phyloP scores from a whole-genome alignment of 2,888 invertebrate genomes.

The Amiota minor region DNA sequence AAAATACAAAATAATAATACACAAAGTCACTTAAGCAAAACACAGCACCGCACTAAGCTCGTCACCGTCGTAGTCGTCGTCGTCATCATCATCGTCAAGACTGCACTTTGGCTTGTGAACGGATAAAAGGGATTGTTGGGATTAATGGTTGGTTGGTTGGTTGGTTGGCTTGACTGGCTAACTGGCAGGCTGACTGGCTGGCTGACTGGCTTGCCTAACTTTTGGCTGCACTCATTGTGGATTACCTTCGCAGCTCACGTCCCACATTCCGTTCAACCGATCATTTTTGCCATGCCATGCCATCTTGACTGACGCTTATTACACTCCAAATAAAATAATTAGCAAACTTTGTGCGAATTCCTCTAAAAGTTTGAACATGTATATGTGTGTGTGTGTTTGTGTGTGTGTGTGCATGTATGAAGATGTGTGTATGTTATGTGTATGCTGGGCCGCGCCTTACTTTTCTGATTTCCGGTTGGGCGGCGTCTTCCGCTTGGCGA shows the following conservation, averaged over 20 bases:
- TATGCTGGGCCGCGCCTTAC: constrained; percentile 37
- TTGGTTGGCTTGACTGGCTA: background rate
- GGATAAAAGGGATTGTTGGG: background rate
- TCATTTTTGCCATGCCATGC: background rate
- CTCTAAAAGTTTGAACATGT: background rate
- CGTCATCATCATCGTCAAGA: background rate
- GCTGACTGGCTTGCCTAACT: background rate
- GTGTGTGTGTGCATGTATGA: background rate
- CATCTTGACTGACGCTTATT: constrained; percentile 6
- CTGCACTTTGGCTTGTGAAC: background rate
- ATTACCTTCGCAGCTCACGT: constrained; percentile 14
- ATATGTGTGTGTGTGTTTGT: constrained; percentile 6
- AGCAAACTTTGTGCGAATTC: constrained; percentile 16
- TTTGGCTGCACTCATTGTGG: constrained; percentile 21
- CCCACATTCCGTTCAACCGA: constrained; percentile 2
- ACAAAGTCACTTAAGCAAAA: background rate
- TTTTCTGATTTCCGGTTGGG: constrained; percentile 39
- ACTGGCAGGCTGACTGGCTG: background rate
- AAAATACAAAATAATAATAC: background rate
- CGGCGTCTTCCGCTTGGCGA: too few species aligned
- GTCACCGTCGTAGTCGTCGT: too few species aligned
- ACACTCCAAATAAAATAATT: constrained; percentile 29
- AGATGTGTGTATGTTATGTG: background rate
- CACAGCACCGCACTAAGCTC: background rate
- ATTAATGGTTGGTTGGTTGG: background rate